These are phyloP conservation scores for Sialia sialis DNA, from an alignment of 2,113 vertebrate species.

Conservation along the genomic window DNA sequence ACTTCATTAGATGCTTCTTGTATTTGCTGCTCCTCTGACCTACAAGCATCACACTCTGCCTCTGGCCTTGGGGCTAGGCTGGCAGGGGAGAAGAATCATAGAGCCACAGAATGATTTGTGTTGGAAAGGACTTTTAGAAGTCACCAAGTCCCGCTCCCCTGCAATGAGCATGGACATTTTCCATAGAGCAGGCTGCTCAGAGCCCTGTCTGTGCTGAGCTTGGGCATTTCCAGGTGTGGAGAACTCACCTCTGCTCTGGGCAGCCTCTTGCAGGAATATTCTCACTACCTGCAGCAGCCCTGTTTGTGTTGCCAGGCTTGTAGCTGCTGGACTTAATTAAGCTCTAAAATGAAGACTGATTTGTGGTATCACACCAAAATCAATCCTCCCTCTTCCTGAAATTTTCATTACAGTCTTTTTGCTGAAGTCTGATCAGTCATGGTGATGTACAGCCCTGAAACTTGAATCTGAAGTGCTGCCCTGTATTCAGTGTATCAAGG, in stretches of 20 bases:
- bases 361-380: background rate
- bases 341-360: background rate
- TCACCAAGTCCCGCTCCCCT: fast-evolving
- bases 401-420: background rate
- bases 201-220: background rate
- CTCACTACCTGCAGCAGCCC: background rate
- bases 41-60: background rate
- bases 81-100: background rate
- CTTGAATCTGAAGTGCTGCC: fast-evolving
- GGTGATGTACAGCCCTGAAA: background rate
- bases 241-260: background rate
- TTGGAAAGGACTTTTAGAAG: background rate
- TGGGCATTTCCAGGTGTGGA: background rate
- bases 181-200: background rate
- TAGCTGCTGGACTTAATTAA: background rate
- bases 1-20: background rate
- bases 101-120: background rate
- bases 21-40: background rate
- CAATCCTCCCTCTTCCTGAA: background rate
- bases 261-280: background rate
- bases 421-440: background rate
- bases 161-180: background rate
- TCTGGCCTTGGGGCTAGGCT: background rate
- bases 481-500: background rate
- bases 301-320: background rate